These are phyloP conservation scores for Nicator chloris DNA, from an alignment of 2,113 vertebrate genomes.

Conservation along the genomic window DNA sequence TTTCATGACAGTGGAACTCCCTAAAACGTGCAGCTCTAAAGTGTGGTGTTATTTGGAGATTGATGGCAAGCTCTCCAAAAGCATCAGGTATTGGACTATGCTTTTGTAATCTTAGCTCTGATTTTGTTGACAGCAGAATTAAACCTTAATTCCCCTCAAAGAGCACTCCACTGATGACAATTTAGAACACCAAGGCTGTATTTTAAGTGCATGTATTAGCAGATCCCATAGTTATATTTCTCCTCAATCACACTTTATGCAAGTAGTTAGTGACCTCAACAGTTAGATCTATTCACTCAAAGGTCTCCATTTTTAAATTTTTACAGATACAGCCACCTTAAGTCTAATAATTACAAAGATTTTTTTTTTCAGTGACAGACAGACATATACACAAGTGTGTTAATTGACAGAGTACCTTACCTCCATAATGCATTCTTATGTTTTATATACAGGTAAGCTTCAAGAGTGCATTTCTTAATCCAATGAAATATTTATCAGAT, in stretches of 20 bases:
- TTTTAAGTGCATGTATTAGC: background rate
- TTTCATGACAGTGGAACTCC: background rate
- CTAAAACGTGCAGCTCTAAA: background rate
- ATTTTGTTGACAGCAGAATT: background rate
- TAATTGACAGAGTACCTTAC: constrained; percentile 65
- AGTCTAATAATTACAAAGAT: constrained; percentile 31
- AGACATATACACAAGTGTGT: constrained; percentile 5
- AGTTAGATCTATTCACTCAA: background rate
- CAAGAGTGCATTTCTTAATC: constrained; percentile 60
- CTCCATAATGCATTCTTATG: constrained; percentile 19
- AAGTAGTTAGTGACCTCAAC: background rate
- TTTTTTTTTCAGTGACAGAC: constrained; percentile 12
- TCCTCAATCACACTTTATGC: background rate
- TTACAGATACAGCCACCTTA: background rate
- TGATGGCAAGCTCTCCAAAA: background rate
- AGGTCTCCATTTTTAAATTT: background rate
- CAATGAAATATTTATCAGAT: constrained; percentile 63
- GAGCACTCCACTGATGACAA: background rate
- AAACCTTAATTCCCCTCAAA: background rate
- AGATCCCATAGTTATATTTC: background rate
- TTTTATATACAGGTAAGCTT: constrained; percentile 48
- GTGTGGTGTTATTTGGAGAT: fast-evolving
- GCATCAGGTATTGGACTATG: background rate
- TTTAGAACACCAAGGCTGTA: background rate
- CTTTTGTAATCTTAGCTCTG: background rate